Evolutionary conservation across 2,797 vertebrate genomes (phyloP), one percentile per base, ranked within the genome.

Genomic region (Hippoglossus hippoglossus): DNA sequence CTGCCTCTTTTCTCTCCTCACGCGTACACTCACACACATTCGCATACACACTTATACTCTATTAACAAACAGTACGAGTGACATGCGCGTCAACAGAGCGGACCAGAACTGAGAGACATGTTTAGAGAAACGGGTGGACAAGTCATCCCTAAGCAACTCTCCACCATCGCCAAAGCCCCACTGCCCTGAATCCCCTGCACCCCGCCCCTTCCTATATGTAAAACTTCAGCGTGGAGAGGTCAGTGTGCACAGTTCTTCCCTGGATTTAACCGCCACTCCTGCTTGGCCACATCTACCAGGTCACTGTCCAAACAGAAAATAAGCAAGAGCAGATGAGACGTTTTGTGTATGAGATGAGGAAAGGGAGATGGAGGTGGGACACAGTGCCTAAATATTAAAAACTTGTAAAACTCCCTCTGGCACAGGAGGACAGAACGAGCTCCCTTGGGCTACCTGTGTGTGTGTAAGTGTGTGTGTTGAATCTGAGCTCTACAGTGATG

Each of bases 111-210:
- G 26, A 91, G 88, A 80, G 74, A 61, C 88, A 67, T 76, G 62
- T 84, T 83, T 68, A 61, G 66, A 84, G 71, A 84, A 12, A 73
- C 47, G 6, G 84, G 86, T 79, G 87, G 85, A 75, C 81, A 58
- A 86, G 89, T 77, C 47, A 80, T 89, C 80, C 89, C 84, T 77
- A 86, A 83, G 83, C 90, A 80, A 83, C 90, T 89, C 67, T 78
- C 80, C 87, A 80, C 81, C 76, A 26, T 73, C 19, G 70, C 9
- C 16, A 78, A 78, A 82, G 66, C 87, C 84, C 73, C 53, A 18
- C 66, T 46, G 71, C 67, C 73, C 51, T 57, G 22, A 24, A 19
- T 44, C 74, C 66, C 64, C 83, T 67, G 62, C 72, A 28, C 76
- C 85, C 74, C 68, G 7, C 66, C 58, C 61, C 58, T 47, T 71